Evolutionary conservation across 2,797 vertebrate species (phyloP).

Genomic region (Rallus crepitans): DNA sequence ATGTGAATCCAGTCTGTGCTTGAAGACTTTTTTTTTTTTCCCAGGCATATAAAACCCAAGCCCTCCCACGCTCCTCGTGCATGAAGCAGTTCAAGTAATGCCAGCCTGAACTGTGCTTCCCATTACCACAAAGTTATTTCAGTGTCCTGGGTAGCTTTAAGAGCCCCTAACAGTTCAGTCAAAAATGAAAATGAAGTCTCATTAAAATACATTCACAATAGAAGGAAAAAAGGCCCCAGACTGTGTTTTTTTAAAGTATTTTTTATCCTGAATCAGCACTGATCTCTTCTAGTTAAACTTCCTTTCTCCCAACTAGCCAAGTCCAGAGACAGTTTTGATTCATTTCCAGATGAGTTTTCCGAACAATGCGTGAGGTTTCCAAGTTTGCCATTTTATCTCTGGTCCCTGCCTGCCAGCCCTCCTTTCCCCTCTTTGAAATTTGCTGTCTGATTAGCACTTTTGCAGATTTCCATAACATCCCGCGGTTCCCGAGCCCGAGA

Average conservation of each 20-base stretch:
- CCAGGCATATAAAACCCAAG: conserved; percentile 10
- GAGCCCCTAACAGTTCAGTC: conserved; percentile 22
- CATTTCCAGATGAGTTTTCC: conserved; percentile 59
- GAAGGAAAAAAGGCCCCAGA: conserved; percentile 65
- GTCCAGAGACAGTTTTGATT: conserved; percentile 57
- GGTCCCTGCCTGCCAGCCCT: conserved; percentile 21
- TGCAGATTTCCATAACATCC: conserved; percentile 45
- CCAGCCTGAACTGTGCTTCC: conserved; percentile 55
- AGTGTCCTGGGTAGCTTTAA: conserved; percentile 50
- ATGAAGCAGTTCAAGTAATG: conserved; percentile 38
- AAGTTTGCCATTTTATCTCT: conserved; percentile 64
- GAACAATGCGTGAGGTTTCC: conserved; percentile 66
- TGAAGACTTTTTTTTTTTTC: neutral
- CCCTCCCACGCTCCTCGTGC: conserved; percentile 40
- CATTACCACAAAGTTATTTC: conserved; percentile 47
- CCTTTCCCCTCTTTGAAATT: conserved; percentile 56
- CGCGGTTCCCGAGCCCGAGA: conserved; percentile 29
- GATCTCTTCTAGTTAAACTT: conserved; percentile 60
- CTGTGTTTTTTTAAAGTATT: conserved; percentile 57
- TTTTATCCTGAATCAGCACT: conserved; percentile 70
- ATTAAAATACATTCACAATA: conserved; percentile 71
- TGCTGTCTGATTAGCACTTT: conserved; percentile 54
- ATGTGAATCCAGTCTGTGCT: conserved; percentile 24
- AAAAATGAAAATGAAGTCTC: conserved; percentile 63
- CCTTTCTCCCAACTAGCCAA: conserved; percentile 49